Evolutionary conservation across 1,140 invertebrate genomes (phyloP), one percentile per base, ranked within the genome.

Genomic region (Pachyrhynchus sulphureomaculatus): DNA sequence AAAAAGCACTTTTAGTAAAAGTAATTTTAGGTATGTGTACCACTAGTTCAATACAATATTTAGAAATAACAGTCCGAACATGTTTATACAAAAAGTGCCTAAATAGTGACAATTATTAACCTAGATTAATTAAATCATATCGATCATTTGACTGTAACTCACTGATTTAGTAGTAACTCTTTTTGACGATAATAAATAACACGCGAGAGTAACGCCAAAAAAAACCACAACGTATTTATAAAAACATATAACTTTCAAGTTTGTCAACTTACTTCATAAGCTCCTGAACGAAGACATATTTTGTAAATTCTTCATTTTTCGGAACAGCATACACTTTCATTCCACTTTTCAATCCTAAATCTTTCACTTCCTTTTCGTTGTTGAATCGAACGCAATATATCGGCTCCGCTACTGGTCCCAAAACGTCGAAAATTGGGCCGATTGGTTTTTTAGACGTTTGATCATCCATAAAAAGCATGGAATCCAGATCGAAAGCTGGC

Each of bases 341-440:
- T 21, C 72, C 73, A 39, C 63, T 58, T 39, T 65, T 55, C 8
- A 75, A 39, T 26, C 58, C 62, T 6, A 64, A 20, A 24, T 63
- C 44, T 39, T 65, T 52, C 10, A 74, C 67, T 33, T 73, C 69
- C 29, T 71, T 64, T 12, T 45, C 26, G 6, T 42, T 62, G 64
- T 72, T 71, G 41, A 74, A 73, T 6, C 71, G 51, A 9, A 76
- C 62, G 15, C 66, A 71, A 49, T 76, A 76, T 8, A 72, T 66
- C 4, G 75, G 75, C 15, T 65, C 54, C 8, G 59, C 76, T 62
- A 84, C 82, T 24, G 82, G 83, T 4, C 94, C 94, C 77, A 96
- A 88, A 3, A 96, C 92, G 82, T 97, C 95, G 79, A 93, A 95
- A 52, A 97, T 84, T 68, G 85, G 82, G 2, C 92, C 92, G 0